Conservation (phyloP, 2,888 invertebrate species). For the Thecocarcelia acutangulata region DNA sequence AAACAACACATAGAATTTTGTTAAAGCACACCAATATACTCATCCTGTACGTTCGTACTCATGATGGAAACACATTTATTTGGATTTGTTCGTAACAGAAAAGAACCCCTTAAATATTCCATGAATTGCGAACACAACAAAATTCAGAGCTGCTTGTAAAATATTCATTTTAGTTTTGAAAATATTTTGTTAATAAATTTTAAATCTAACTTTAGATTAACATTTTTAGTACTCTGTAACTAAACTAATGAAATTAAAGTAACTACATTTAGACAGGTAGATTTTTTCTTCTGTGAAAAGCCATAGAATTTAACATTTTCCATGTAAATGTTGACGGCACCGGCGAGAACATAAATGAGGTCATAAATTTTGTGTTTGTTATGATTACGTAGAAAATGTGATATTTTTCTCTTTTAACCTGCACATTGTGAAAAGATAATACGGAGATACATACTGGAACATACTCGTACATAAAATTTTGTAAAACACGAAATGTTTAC, state of each 20-base stretch:
- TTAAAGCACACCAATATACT: conserved; percentile 39
- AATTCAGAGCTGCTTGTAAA: neutral
- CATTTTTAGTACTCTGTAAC: conserved; percentile 24
- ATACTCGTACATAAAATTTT: too few species aligned
- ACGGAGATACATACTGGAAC: too few species aligned
- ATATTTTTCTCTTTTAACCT: neutral
- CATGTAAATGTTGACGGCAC: conserved; percentile 40
- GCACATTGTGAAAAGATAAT: too few species aligned
- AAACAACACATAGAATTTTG: conserved; percentile 41
- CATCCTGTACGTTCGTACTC: neutral
- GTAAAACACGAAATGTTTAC: too few species aligned
- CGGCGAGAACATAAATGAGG: conserved; percentile 26
- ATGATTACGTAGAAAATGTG: conserved; percentile 56
- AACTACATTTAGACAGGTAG: conserved; percentile 44
- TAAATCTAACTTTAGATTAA: conserved; percentile 7
- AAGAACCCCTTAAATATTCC: conserved; percentile 21
- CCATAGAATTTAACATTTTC: conserved; percentile 51
- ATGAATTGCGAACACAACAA: neutral
- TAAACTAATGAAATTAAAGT: conserved; percentile 59
- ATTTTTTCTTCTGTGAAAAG: conserved; percentile 36
- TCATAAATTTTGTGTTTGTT: conserved; percentile 58
- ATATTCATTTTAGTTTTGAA: conserved; percentile 42
- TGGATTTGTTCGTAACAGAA: conserved; percentile 19
- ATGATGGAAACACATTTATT: conserved; percentile 34
- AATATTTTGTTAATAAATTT: conserved; percentile 19